Base-by-base conservation (phyloP, 2,888 invertebrate species). In the Noctua pronuba region DNA sequence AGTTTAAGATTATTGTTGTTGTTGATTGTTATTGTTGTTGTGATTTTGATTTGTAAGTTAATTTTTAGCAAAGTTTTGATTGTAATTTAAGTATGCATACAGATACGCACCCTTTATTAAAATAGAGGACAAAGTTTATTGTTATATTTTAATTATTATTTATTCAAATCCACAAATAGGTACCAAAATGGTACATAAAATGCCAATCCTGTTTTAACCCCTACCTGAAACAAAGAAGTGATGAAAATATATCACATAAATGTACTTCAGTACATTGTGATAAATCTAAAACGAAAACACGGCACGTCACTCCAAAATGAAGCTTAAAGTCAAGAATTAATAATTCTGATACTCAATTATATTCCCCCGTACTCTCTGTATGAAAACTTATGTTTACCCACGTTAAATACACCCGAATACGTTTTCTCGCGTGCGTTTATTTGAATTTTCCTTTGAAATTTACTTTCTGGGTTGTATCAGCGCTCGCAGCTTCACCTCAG, bases 351-450 rank as follows among this genome's bases (percentile, higher is more conserved):
- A 73, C 71, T 80, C 75, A 84, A 86, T 83, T 86, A 86, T 77
- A 73, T 67, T 49, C 66, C 28, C 16, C 31, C 65, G 31, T 62
- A 68, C 60, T 28, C 46, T 60, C 72, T 77, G 85, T 78, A 91
- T 77, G 90, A 91, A 90, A 91, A 91, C 89, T 92, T 92, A 89
- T 91, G 86, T 92, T 90, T 91, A 89, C 88, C 88, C 90, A 91
- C 88, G 86, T 83, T 84, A 82, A 88, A 92, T 89, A 91, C 91
- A 92, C 90, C 90, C 90, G 87, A 91, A 93, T 92, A 92, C 91
- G 91, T 90, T 92, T 91, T 86, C 85, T 81, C 88, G 89, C 88
- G 89, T 88, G 86, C 92, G 89, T 94, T 93, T 94, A 94, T 95
- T 95, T 92, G 92, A 94, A 94, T 92, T 94, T 94, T 89, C 90